Evolutionary conservation across 2,797 vertebrate genomes (phyloP).

Genomic region (Manis crassicaudata): DNA sequence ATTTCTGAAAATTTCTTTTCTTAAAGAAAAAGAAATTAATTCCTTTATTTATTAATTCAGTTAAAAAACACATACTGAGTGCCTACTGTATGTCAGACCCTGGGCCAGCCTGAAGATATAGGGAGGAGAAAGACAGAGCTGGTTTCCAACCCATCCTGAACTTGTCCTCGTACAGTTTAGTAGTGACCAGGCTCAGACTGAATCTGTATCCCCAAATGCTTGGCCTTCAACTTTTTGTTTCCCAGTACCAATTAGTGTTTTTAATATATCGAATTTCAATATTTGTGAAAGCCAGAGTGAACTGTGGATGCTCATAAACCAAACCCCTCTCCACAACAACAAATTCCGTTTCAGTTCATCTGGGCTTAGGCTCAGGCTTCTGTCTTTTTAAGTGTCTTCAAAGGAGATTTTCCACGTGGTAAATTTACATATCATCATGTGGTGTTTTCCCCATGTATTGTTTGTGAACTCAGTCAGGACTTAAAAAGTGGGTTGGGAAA

Average conservation of each 20-base stretch:
- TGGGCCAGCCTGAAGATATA: rapidly evolving
- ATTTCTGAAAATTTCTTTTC: neutral
- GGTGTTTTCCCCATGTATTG: neutral
- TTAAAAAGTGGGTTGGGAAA: neutral
- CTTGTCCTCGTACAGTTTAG: neutral
- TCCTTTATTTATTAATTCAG: neutral
- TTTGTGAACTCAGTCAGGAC: neutral
- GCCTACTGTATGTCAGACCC: rapidly evolving
- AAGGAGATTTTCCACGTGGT: neutral
- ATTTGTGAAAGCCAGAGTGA: neutral
- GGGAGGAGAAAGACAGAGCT: rapidly evolving
- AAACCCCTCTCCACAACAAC: rapidly evolving
- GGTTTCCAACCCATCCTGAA: rapidly evolving
- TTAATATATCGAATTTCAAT: neutral
- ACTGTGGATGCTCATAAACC: neutral
- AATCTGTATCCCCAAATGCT: neutral
- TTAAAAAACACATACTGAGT: neutral
- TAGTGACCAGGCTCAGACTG: neutral
- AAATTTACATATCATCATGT: neutral
- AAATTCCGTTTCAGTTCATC: neutral
- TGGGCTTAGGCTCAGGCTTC: neutral
- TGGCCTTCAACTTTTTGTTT: neutral
- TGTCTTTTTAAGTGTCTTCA: neutral
- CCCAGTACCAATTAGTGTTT: neutral
- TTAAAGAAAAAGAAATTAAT: neutral